Base-by-base conservation (phyloP, 1,140 invertebrate genomes). In the Ganaspis sp. region DNA sequence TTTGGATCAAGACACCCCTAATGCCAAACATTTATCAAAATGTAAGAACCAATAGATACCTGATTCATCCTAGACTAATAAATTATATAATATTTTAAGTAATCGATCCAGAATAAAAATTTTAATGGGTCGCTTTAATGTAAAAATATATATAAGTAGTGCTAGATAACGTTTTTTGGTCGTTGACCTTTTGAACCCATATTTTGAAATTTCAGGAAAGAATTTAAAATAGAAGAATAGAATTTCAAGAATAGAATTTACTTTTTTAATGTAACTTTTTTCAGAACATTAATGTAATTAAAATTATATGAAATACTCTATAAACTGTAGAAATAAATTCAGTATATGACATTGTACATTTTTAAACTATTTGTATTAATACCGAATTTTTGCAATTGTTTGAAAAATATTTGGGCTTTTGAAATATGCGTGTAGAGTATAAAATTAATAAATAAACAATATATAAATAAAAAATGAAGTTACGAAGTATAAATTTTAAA, bases 41-140 rank as follows among this genome's bases (percentile, higher is more conserved):
- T 64, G 12, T 64, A 64, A 64, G 26, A 64, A 64, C 23, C 26
- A 64, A 64, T 64, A 64, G 58, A 34, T 64, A 64, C 58, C 58
- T 64, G 58, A 64, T 64, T 64, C 58, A 29, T 29, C 11, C 29
- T 64, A 64, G 23, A 29, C 4, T 64, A n/a, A 64, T 64, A 15
- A 29, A 29, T n/a, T n/a, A n/a, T 29, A 64, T 64, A 15, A 26
- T 29, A 29, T 5, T 34, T 64, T 64, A 64, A 64, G 58, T 29
- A 64, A 4, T 34, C 3, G 23, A 64, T 64, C 26, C 15, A 11
- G 15, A 49, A 49, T 49, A 64, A 26, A 64, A 15, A 29, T 64
- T 64, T 29, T 29, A 29, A 15, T 29, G 58, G 58, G 29, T 64
- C 23, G 23, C 9, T 29, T n/a, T 34, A 64, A 64, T 64, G 58